Base-by-base conservation (phyloP, 2,113 vertebrate genomes). In the Morphnarchus princeps region DNA sequence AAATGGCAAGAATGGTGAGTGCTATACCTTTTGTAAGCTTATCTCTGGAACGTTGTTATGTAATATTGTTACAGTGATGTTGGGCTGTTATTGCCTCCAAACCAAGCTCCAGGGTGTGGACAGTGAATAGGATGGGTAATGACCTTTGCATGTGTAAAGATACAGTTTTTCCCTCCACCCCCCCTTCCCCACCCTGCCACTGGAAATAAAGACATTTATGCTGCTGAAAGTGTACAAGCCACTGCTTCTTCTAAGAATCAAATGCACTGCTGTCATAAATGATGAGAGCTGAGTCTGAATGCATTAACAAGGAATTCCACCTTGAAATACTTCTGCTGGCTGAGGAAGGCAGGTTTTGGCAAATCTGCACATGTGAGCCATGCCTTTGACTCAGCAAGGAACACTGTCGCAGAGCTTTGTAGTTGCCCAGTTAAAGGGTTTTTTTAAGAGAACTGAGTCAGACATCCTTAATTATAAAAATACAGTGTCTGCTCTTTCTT, bases 361-460 rank as follows among this genome's bases (percentile, higher is more conserved):
- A 92, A 66, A 97, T 94, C 82, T 78, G 72, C 86, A 62, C 73
- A 34, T 61, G 59, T 40, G 71, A 93, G 50, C 95, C 25, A 4
- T 77, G 74, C 36, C 71, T 96, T 92, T 90, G 82, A 90, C 92
- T 94, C 96, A 89, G 91, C 85, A 93, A 93, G 78, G 84, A 91
- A 5, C 70, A n/a, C 34, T 67, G 82, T 66, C 8, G 1, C 82
- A 70, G 50, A 34, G 71, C 85, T 94, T 93, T 95, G 89, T 95
- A 95, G 80, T 9, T 83, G 58, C 66, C 71, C 76, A 58, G 49
- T 81, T 80, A 77, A 83, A 87, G 7, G 3, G 3, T 72, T 58
- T 81, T 81, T 93, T 90, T 66, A 80, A 94, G 74, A 85, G 62
- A 79, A 82, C 49, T 16, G 71, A 80, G 17, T 94, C 92, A 93